These are phyloP conservation scores for Neelides folsomi DNA, from an alignment of 2,888 invertebrate species.

Conservation along the genomic window DNA sequence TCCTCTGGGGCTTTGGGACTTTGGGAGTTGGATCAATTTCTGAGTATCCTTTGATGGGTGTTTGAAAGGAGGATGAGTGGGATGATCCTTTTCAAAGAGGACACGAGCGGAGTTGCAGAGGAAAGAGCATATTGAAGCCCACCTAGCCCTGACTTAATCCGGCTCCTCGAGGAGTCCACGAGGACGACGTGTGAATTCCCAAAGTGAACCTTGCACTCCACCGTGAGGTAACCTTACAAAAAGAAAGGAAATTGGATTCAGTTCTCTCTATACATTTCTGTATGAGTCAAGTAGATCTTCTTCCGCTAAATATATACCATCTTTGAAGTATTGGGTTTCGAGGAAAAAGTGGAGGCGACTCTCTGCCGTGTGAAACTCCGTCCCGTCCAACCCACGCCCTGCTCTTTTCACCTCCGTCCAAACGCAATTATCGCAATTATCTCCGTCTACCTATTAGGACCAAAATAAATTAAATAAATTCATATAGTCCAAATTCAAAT, in stretches of 20 bases:
- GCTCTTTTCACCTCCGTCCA: conserved; percentile 15
- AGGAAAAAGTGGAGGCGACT: conserved; percentile 24
- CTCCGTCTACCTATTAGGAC: conserved; percentile 14
- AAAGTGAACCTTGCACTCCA: conserved; percentile 25
- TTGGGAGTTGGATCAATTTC: too few species aligned
- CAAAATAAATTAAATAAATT: not conserved
- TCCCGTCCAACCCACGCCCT: conserved; percentile 27
- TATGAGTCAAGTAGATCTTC: too few species aligned
- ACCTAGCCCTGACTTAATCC: conserved; percentile 28
- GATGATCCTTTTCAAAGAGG: too few species aligned
- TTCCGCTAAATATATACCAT: conserved; percentile 11
- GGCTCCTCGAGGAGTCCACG: conserved; percentile 17
- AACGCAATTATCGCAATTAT: conserved; percentile 20
- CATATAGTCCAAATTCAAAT: not conserved
- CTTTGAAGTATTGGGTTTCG: conserved; percentile 24
- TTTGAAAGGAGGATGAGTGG: too few species aligned
- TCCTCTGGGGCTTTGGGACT: too few species aligned
- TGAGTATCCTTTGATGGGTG: too few species aligned
- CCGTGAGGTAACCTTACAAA: conserved; percentile 5
- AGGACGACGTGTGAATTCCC: conserved; percentile 21
- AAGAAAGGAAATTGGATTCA: too few species aligned
- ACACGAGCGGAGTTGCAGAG: not conserved
- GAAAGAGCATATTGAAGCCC: conserved; percentile 15
- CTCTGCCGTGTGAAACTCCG: conserved; percentile 19
- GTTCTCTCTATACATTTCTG: too few species aligned